Evolutionary conservation across 2,888 invertebrate genomes (phyloP).

Genomic region (Pristionchus maxplancki): DNA sequence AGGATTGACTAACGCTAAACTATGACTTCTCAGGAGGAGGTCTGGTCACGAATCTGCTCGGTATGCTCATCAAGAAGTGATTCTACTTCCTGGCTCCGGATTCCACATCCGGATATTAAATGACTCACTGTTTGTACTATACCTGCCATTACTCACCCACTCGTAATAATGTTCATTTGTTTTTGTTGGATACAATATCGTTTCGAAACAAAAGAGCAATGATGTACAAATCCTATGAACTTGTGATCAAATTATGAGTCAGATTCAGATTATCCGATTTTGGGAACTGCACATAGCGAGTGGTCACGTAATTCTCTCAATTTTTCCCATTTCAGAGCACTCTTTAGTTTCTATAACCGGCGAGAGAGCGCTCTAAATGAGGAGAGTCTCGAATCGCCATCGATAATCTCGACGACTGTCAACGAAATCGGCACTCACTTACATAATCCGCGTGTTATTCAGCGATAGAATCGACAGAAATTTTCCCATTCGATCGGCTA

Average conservation of each 20-base stretch:
- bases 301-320: background rate
- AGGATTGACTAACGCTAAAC: background rate
- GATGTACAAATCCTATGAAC: background rate
- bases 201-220: background rate
- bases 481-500: slow-evolving; percentile 30
- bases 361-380: background rate
- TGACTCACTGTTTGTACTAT: slow-evolving; percentile 12
- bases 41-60: background rate
- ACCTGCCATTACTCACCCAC: background rate
- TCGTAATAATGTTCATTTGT: background rate
- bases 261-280: background rate
- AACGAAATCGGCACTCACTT: background rate
- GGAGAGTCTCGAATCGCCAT: background rate
- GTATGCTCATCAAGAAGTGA: slow-evolving; percentile 28
- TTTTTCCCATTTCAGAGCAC: background rate
- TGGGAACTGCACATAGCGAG: background rate
- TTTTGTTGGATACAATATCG: background rate
- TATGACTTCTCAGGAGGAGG: background rate
- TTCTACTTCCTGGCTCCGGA: background rate
- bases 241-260: background rate
- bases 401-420: background rate
- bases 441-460: slow-evolving; percentile 12
- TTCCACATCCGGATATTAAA: background rate
- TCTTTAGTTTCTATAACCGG: background rate
- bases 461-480: background rate